Conservation (phyloP, 2,113 vertebrate genomes). For the Plestiodon gilberti region DNA sequence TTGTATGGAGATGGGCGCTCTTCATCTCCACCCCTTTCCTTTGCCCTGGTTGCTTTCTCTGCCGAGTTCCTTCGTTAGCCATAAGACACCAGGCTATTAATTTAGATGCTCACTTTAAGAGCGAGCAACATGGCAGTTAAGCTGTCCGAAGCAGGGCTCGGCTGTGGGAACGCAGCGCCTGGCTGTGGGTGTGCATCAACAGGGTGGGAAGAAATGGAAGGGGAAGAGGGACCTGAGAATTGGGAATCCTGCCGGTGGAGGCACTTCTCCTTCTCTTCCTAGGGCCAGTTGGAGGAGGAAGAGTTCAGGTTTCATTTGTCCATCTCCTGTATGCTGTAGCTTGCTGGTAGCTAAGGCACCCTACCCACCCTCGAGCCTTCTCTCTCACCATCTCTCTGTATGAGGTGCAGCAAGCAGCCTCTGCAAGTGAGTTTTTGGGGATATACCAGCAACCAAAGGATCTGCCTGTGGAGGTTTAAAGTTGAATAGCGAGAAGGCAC, state of each 20-base stretch:
- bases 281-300: too few relatives aligned
- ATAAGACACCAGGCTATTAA: background rate
- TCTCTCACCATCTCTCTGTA: too few relatives aligned
- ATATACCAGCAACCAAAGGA: too few relatives aligned
- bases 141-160: background rate
- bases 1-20: background rate
- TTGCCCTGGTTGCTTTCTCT: background rate
- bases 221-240: background rate
- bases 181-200: background rate
- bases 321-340: too few relatives aligned
- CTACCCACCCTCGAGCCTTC: too few relatives aligned
- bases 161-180: background rate
- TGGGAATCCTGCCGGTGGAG: background rate
- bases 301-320: too few relatives aligned
- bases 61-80: background rate
- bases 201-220: background rate
- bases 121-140: background rate
- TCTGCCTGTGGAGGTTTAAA: too few relatives aligned
- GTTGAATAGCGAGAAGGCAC: too few relatives aligned
- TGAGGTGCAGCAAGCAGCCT: too few relatives aligned
- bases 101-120: background rate
- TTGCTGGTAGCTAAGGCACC: too few relatives aligned
- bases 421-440: too few relatives aligned
- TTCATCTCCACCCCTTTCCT: background rate
- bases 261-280: too few relatives aligned